Evolutionary conservation across 2,797 vertebrate genomes (phyloP).

Genomic region (Hylomyscus alleni): DNA sequence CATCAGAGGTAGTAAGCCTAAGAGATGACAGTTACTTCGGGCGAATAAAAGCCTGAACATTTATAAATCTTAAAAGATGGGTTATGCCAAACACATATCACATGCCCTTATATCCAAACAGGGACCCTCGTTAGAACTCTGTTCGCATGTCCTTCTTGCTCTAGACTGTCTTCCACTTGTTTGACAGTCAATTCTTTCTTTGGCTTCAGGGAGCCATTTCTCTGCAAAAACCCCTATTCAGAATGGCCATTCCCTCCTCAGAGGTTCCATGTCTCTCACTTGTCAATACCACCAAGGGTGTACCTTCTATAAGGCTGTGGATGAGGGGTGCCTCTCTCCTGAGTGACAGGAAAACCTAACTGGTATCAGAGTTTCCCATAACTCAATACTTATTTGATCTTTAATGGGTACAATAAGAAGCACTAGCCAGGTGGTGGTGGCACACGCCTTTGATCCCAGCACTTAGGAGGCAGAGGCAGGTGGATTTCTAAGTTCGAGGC

Average conservation of each 20-base stretch:
- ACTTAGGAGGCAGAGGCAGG: no score
- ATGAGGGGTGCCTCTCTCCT: neutral
- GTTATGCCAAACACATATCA: neutral
- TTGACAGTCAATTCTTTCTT: neutral
- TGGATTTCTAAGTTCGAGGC: no score
- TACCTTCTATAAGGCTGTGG: neutral
- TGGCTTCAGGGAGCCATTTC: neutral
- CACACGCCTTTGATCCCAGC: no score
- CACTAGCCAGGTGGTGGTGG: no score
- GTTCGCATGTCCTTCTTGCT: neutral
- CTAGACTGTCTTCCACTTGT: neutral
- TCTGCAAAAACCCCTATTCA: neutral
- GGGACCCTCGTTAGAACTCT: neutral
- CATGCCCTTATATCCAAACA: neutral
- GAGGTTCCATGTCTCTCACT: neutral
- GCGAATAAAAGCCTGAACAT: neutral
- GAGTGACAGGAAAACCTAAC: neutral
- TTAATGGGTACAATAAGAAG: neutral
- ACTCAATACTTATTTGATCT: neutral
- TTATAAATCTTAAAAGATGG: neutral
- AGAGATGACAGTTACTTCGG: neutral
- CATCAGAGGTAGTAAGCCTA: neutral
- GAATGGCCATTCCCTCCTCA: neutral
- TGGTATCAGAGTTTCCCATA: neutral
- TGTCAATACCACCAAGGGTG: neutral